Percentiles rank a stretch among this genome's conserved stretches.
Evolutionary conservation across 2,113 vertebrate genomes (phyloP).

Genomic region (Pseudorhombus dupliciocellatus): DNA sequence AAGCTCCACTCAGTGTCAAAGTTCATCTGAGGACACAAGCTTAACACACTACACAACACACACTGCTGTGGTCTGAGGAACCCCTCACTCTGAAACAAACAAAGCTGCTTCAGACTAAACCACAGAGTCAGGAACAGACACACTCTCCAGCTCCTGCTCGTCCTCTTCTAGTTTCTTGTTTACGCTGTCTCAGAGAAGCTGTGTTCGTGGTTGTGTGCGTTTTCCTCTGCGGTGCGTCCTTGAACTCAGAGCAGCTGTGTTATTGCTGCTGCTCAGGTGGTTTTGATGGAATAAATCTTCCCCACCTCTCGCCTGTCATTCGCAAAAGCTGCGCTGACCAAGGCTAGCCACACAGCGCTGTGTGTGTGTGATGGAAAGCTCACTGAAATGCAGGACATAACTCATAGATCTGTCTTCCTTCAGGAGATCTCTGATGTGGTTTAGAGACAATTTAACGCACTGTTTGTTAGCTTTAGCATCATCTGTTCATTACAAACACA

Average conservation of each 20-base stretch:
- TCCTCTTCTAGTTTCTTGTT: background rate
- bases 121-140: too few species aligned
- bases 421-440: slow-evolving; percentile 48
- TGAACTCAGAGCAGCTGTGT: slow-evolving; percentile 19
- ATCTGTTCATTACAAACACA: slow-evolving; percentile 65
- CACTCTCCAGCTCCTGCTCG: too few species aligned
- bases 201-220: slow-evolving; percentile 25
- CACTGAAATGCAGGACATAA: slow-evolving; percentile 45
- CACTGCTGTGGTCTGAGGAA: too few species aligned
- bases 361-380: background rate
- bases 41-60: too few species aligned
- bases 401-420: slow-evolving; percentile 56
- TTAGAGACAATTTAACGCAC: slow-evolving; percentile 59
- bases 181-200: slow-evolving; percentile 22
- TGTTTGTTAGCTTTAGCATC: slow-evolving; percentile 67
- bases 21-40: too few species aligned
- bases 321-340: slow-evolving; percentile 28
- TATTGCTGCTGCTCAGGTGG: slow-evolving; percentile 26
- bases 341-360: background rate
- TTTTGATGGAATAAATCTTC: slow-evolving; percentile 43
- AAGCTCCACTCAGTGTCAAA: too few species aligned
- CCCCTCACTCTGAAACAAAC: too few species aligned
- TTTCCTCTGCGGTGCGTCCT: slow-evolving; percentile 39
- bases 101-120: too few species aligned
- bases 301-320: slow-evolving; percentile 29